Evolutionary conservation across 2,888 invertebrate species (phyloP).

Genomic region (Aphodius granarius): DNA sequence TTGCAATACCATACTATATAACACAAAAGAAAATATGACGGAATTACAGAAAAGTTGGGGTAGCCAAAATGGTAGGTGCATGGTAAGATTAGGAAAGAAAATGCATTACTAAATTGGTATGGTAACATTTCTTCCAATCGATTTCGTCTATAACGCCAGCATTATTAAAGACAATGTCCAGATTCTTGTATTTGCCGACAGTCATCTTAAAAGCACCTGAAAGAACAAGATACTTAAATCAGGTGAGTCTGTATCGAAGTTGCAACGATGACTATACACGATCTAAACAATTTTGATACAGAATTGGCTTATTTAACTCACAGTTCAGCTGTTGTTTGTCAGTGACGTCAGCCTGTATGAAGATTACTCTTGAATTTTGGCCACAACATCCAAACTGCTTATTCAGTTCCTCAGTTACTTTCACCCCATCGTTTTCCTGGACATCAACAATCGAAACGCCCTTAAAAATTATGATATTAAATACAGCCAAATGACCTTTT

Average conservation of each 20-base stretch:
- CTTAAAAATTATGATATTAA: too few species aligned
- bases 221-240: too few species aligned
- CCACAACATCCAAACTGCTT: slow-evolving; percentile 68
- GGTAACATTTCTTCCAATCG: slow-evolving; percentile 31
- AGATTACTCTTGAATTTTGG: slow-evolving; percentile 54
- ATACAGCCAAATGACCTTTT: too few species aligned
- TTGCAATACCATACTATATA: slow-evolving; percentile 50
- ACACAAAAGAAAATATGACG: background rate
- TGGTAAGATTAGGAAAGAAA: too few species aligned
- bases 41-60: background rate
- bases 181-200: background rate
- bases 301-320: too few species aligned
- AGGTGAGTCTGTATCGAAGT: too few species aligned
- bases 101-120: slow-evolving; percentile 26
- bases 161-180: slow-evolving; percentile 33
- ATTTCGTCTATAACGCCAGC: slow-evolving; percentile 28
- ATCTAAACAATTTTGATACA: background rate
- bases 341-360: slow-evolving; percentile 68
- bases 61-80: too few species aligned
- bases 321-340: background rate
- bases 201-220: slow-evolving; percentile 7
- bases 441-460: slow-evolving; percentile 72
- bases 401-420: slow-evolving; percentile 62
- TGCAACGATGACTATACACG: too few species aligned
- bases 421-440: slow-evolving; percentile 63